Evolutionary conservation across 2,888 invertebrate genomes (phyloP).

Genomic region (Pyrochroa serraticornis): DNA sequence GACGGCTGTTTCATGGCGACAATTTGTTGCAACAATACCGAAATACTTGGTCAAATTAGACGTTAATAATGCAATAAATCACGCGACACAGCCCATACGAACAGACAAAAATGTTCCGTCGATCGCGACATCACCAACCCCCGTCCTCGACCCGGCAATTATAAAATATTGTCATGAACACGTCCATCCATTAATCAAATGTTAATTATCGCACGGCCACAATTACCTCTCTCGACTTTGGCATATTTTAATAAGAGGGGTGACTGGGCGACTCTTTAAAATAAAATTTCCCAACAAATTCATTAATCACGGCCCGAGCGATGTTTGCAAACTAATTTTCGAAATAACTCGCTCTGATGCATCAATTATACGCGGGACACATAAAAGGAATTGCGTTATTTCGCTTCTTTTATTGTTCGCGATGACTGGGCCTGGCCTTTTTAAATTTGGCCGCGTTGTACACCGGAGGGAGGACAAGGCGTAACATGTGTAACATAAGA

Average conservation of each 20-base stretch:
- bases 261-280: slow-evolving; percentile 47
- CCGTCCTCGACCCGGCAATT: slow-evolving; percentile 33
- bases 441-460: slow-evolving; percentile 5
- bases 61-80: slow-evolving; percentile 30
- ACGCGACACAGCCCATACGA: slow-evolving; percentile 14
- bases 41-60: slow-evolving; percentile 22
- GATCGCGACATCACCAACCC: slow-evolving; percentile 20
- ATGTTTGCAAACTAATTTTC: slow-evolving; percentile 29
- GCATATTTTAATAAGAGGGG: slow-evolving; percentile 41
- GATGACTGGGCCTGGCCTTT: neutral
- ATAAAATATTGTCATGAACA: slow-evolving; percentile 41
- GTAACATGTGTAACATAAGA: slow-evolving; percentile 36
- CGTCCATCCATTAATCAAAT: slow-evolving; percentile 43
- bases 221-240: slow-evolving; percentile 39
- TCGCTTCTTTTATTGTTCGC: slow-evolving; percentile 8
- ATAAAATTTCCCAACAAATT: slow-evolving; percentile 44
- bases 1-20: neutral
- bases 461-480: slow-evolving; percentile 22
- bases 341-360: slow-evolving; percentile 25
- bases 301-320: slow-evolving; percentile 41
- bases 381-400: slow-evolving; percentile 21
- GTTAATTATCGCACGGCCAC: slow-evolving; percentile 34
- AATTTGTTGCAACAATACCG: slow-evolving; percentile 2
- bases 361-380: slow-evolving; percentile 20
- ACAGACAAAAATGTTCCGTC: slow-evolving; percentile 23